Conservation (phyloP, 1,140 invertebrate species). For the Panonychus citri region DNA sequence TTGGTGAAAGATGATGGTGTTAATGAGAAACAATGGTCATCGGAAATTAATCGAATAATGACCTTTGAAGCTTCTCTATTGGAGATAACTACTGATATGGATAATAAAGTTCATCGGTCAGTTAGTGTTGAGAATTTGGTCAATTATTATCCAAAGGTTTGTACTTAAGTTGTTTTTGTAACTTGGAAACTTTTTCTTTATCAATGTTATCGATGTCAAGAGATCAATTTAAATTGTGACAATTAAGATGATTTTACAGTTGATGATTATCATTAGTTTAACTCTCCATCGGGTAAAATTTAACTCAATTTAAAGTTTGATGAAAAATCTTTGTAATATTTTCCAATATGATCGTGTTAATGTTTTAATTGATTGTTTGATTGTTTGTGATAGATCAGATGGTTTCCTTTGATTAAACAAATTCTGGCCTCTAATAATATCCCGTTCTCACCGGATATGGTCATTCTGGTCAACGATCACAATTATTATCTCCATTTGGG, state of each 20-base stretch:
- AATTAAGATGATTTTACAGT: too few relatives aligned
- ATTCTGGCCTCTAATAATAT: background rate
- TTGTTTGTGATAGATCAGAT: background rate
- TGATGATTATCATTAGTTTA: too few relatives aligned
- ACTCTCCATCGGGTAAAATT: too few relatives aligned
- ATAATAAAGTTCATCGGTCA: background rate
- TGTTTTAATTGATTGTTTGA: background rate
- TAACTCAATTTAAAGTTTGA: too few relatives aligned
- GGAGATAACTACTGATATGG: constrained; percentile 22
- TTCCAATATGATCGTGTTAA: background rate
- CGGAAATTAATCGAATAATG: constrained; percentile 20
- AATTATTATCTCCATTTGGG: background rate
- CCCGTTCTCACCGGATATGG: background rate
- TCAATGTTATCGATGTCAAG: too few relatives aligned
- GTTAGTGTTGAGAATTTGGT: background rate
- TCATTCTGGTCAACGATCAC: background rate
- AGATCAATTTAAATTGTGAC: too few relatives aligned
- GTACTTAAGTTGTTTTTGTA: background rate
- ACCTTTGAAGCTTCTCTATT: constrained; percentile 28
- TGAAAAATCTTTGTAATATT: too few relatives aligned
- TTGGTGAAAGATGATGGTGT: background rate
- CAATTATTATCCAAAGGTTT: background rate
- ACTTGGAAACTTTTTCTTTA: too few relatives aligned
- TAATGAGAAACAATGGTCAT: background rate
- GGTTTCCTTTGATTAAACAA: background rate